Evolutionary conservation across 2,113 vertebrate species (phyloP).

Genomic region (Vanacampus margaritifer): DNA sequence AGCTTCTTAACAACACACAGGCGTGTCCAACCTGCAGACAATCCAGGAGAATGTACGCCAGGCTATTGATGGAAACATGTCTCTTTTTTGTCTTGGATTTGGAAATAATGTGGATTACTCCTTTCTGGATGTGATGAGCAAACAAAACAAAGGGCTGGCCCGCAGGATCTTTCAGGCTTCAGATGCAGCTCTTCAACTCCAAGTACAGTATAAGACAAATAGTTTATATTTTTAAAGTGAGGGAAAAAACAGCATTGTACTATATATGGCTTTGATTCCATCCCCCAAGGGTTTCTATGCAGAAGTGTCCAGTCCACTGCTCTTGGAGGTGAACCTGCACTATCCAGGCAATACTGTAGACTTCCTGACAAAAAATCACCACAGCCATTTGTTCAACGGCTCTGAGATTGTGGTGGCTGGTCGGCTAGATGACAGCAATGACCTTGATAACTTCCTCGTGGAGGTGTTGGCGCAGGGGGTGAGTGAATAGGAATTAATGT

Average conservation of each 20-base stretch:
- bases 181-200: slow-evolving; percentile 84
- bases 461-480: slow-evolving; percentile 79
- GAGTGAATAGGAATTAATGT: slow-evolving; percentile 39
- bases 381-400: slow-evolving; percentile 80
- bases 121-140: slow-evolving; percentile 86
- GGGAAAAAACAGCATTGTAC: no score
- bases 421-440: slow-evolving; percentile 69
- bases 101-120: slow-evolving; percentile 80
- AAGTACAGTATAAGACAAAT: slow-evolving; percentile 7
- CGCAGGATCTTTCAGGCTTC: slow-evolving; percentile 85
- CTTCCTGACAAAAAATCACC: slow-evolving; percentile 74
- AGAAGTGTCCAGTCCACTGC: slow-evolving; percentile 82
- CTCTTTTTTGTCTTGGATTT: slow-evolving; percentile 87
- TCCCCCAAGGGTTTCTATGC: slow-evolving; percentile 80
- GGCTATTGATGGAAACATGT: slow-evolving; percentile 68
- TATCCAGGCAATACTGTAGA: slow-evolving; percentile 77
- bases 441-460: slow-evolving; percentile 70
- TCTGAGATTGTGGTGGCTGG: slow-evolving; percentile 88
- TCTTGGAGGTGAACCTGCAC: slow-evolving; percentile 76
- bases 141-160: slow-evolving; percentile 82
- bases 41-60: slow-evolving; percentile 76
- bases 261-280: no score
- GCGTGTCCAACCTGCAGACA: neutral
- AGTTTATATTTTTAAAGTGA: no score
- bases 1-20: neutral